Conservation (phyloP, 2,888 invertebrate species). For the Thera britannica region DNA sequence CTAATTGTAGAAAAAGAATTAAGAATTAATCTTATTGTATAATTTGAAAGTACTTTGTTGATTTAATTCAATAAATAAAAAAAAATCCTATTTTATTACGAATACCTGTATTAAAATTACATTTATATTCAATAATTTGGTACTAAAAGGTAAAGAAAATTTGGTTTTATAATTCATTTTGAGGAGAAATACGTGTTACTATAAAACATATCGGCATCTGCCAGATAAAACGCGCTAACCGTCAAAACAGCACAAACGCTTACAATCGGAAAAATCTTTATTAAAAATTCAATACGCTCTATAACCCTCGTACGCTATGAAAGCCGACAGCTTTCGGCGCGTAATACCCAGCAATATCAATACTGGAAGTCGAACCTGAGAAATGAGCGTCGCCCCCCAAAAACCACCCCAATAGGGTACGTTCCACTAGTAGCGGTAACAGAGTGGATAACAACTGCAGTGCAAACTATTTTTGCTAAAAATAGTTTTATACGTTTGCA, state of each 20-base stretch:
- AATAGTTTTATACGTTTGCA: too few relatives aligned
- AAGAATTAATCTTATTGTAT: too few relatives aligned
- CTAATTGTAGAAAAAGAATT: too few relatives aligned
- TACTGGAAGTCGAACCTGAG: constrained; percentile 80
- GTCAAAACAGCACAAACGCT: constrained; percentile 13
- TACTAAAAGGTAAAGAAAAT: too few relatives aligned
- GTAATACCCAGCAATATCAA: constrained; percentile 84
- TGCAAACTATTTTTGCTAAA: too few relatives aligned
- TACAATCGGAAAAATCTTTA: constrained; percentile 24
- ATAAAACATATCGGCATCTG: neutral
- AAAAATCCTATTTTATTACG: too few relatives aligned
- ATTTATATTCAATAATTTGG: too few relatives aligned
- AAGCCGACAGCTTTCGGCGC: constrained; percentile 76
- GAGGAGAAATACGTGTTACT: neutral
- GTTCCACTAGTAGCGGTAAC: constrained; percentile 9
- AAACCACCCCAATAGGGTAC: constrained; percentile 3
- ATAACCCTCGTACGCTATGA: constrained; percentile 44
- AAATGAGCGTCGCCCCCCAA: constrained; percentile 68
- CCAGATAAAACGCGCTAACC: constrained; percentile 1
- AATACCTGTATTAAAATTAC: too few relatives aligned
- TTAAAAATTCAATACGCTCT: constrained; percentile 39
- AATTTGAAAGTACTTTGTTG: too few relatives aligned
- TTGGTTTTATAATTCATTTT: neutral
- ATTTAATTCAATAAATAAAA: too few relatives aligned
- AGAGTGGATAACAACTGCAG: too few relatives aligned